Evolutionary conservation across 1,140 invertebrate genomes (phyloP), one percentile per base, ranked within the genome.

Genomic region (Trichogramma pretiosum): DNA sequence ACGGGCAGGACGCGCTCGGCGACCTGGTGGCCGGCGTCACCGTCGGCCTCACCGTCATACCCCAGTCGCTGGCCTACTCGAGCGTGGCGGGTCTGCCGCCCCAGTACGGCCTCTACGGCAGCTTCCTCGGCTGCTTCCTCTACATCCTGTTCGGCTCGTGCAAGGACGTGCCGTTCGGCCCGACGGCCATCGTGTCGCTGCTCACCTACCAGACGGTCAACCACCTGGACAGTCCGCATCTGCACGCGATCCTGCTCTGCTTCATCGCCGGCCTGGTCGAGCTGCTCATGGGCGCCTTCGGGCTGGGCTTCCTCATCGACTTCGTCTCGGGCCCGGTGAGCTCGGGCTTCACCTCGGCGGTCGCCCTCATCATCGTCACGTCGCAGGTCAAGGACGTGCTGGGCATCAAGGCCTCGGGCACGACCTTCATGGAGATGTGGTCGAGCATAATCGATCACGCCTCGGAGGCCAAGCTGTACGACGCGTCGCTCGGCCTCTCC

Each of bases 271-370:
- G 93, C 2, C 57, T 87, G 23, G 77, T 94, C 1, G 84, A 92
- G 59, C 61, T 94, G 4, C 51, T 88, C 3, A 89, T 93, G 84
- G 91, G 90, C 2, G 60, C 93, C 17, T 78, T 93, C 24, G 89
- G 93, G 34, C 74, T 95, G 52, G 89, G 92, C 35, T 93, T 95
- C 63, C 72, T 96, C 23, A 87, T 95, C 39, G 89, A 94, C 68
- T 96, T 93, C 66, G 89, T 96, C 1, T 93, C 89, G 0, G 86
- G 87, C 4, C 89, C 92, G 0, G 92, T 95, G 1, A 91, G 91
- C 11, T 91, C 86, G 10, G 89, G 90, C 13, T 96, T 95, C 62
- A 94, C 90, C 0, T 91, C 89, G 1, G 91, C 92, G 1, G 91
- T 92, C 10, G 90, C 92, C 14, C 74, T 96, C 14, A 90, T 92